Percentiles rank a stretch among this genome's conserved stretches.
Conservation (phyloP, 2,797 vertebrate species). For the Falco naumanni region DNA sequence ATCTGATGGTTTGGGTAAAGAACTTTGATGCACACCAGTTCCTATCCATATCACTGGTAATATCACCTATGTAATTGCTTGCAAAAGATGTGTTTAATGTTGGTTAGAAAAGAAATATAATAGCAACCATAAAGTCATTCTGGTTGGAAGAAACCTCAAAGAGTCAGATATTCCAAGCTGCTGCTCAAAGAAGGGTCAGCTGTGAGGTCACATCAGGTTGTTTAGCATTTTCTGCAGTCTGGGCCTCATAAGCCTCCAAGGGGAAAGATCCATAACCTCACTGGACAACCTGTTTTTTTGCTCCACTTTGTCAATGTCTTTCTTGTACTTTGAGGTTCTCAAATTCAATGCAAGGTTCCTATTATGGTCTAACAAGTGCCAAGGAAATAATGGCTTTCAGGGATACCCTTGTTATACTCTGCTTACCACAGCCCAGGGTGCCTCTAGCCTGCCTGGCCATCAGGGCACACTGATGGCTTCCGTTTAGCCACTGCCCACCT, state of each 20-base stretch:
- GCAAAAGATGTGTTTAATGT: slow-evolving; percentile 35
- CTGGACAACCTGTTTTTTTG: background rate
- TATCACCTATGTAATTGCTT: slow-evolving; percentile 7
- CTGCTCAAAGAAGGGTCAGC: background rate
- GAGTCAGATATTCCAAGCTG: background rate
- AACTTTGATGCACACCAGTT: background rate
- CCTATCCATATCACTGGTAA: background rate
- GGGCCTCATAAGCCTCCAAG: background rate
- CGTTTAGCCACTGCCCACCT: too few relatives aligned
- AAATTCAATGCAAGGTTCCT: background rate
- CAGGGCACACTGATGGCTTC: background rate
- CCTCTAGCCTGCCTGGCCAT: background rate
- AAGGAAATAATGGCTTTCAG: background rate
- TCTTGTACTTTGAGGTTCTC: background rate
- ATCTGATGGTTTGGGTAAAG: background rate
- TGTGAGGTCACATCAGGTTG: background rate
- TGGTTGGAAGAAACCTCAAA: background rate
- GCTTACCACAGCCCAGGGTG: background rate
- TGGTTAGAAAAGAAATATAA: slow-evolving; percentile 10
- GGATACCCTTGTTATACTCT: background rate
- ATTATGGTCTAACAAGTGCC: background rate
- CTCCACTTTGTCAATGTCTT: background rate
- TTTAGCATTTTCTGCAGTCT: background rate
- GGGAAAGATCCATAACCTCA: background rate
- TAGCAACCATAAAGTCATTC: background rate